Base-by-base conservation (phyloP, 35 echinoderm and acorn worm genomes). In the Amphiura filiformis region DNA sequence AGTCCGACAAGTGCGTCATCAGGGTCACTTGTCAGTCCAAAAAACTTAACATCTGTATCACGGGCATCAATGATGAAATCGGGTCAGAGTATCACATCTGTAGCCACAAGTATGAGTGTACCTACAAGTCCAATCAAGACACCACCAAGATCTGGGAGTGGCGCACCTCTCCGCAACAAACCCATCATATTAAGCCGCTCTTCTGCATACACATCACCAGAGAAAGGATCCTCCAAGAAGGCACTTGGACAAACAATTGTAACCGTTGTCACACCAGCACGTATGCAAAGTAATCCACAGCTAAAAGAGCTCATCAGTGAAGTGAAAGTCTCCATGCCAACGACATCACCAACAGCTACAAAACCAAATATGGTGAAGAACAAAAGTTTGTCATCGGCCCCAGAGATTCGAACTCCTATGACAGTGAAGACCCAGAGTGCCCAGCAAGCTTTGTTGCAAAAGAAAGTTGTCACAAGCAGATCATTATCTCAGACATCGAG, bases 151-250 rank as follows among this genome's bases (percentile, higher is more conserved):
- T 35, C 56, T 31, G 81, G 41, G 17, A 17, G 40, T 41, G 38
- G 34, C 32, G 80, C 90, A 1, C 52, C 84, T 34, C 52, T 82
- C 0, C 83, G 90, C 23, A 84, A 40, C 20, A 88, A 87, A 75
- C 94, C 94, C 18, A 89, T 96, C 76, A 96, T 96, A 34, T 80
- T 96, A 37, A 96, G 94, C 64, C 91, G 80, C 36, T 92, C 90
- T 14, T 92, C 94, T 13, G 89, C 82, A 31, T 84, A 89, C 12
- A 88, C 89, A 35, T 96, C 94, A 44, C 90, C 94, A 49, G 94
- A 96, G 39, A 96, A 92, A 85, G 94, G 94, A 23, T 76, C 79
- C 35, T 88, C 91, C 20, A 96, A 96, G 80, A 85, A 86, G 38
- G 89, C 86, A 11, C 79, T 61, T 22, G 92, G 89, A 5, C 92